Base-by-base conservation (phyloP, 2,797 vertebrate genomes). In the Lacerta viridis region DNA sequence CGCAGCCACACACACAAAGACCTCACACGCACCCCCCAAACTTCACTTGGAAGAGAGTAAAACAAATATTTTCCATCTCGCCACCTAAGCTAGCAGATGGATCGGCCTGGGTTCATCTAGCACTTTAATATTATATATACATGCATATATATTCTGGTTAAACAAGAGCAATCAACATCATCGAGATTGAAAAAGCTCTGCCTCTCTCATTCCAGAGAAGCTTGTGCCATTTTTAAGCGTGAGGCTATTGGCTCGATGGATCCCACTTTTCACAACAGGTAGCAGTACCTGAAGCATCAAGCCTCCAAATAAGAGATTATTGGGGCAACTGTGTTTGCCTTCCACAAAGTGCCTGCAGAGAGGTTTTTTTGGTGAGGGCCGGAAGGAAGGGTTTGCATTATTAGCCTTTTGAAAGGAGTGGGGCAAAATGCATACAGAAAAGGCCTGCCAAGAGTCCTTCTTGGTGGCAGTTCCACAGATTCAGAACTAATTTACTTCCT, bases 1-100 rank as follows among this genome's bases (percentile, higher is more conserved):
- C 71, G 18, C 29, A 3, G 1, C 11, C 71, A 13, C 18, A 15
- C 4, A 36, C 33, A 74, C 33, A 36, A 36, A 74, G 15, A 80
- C 5, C 50, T 18, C 13, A 15, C 36, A 59, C 27, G 2, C 36
- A 5, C 13, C 2, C 2, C 68, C 68, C 17, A 11, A 66, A 72
- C 15, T 68, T 23, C 29, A 29, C 25, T n/a, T 72, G 46, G 55
- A 72, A 43, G 23, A 29, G 36, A 43, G 50, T 55, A 55, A 36
- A 50, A 50, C 69, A 50, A 8, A 23, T 10, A 4, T n/a, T 41
- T 36, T 18, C 68, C 82, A 36, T 13, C 41, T 71, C 15, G 1
- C 17, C 68, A 71, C 39, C 81, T 50, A 41, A 71, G 82, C 82
- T 15, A 84, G 33, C 82, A 84, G 82, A 72, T 72, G 82, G 81